Conservation (phyloP, 2,113 vertebrate genomes). For the Pangasianodon gigas region DNA sequence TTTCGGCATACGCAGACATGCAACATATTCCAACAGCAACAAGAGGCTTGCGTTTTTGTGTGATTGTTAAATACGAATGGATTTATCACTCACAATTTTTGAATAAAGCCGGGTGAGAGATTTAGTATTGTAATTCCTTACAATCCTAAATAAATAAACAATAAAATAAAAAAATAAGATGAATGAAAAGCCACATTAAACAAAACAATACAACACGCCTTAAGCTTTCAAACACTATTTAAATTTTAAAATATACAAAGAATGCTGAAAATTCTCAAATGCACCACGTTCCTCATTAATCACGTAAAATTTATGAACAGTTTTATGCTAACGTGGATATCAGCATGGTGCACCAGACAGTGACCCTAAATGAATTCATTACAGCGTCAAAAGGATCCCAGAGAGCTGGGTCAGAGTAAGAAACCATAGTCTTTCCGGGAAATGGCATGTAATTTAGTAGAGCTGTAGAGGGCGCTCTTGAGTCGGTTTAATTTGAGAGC, state of each 20-base stretch:
- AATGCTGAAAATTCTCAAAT: background rate
- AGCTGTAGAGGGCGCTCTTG: conserved; percentile 44
- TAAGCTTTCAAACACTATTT: background rate
- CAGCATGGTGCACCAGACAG: background rate
- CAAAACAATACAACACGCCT: background rate
- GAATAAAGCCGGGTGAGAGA: background rate
- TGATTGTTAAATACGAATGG: background rate
- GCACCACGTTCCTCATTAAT: background rate
- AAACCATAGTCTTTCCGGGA: conserved; percentile 65
- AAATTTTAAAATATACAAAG: background rate
- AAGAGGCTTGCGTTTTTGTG: background rate
- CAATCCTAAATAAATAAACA: background rate
- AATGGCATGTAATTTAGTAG: conserved; percentile 54
- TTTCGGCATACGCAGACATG: conserved; percentile 3
- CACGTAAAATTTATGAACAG: background rate
- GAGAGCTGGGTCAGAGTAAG: background rate
- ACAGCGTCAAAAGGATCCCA: background rate
- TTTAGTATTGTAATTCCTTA: background rate
- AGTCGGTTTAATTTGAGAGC: background rate
- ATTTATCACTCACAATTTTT: background rate
- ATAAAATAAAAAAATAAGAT: background rate
- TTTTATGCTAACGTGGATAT: background rate
- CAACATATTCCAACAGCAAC: background rate
- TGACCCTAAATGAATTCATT: background rate
- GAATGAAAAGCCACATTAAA: background rate